A percentile compares a stretch with the other conserved stretches of the same genome.
These are phyloP conservation scores for Drosophila gaucha DNA, from an alignment of 2,888 invertebrate species.

Conservation along the genomic window DNA sequence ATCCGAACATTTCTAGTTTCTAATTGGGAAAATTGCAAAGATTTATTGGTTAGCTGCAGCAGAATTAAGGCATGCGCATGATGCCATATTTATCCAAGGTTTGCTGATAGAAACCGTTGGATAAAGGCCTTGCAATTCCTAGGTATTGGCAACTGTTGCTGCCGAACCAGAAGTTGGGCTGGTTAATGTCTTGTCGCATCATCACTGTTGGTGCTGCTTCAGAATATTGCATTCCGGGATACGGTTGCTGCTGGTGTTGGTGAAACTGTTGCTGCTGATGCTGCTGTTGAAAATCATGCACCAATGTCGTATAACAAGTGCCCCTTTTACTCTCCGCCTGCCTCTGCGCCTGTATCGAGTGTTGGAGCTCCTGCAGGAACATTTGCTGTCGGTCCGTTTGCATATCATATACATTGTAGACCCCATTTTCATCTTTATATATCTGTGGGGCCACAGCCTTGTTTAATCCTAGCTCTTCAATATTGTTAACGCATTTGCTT, in stretches of 20 bases:
- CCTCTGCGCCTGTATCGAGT: not conserved
- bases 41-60: too few species aligned
- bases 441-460: not conserved
- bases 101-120: slow-evolving; percentile 38
- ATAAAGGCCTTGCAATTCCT: too few species aligned
- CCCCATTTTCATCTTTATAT: too few species aligned
- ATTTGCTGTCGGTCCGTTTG: not conserved
- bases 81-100: slow-evolving; percentile 47
- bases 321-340: not conserved
- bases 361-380: not conserved
- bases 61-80: slow-evolving; percentile 22
- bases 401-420: too few species aligned
- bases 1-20: slow-evolving; percentile 32
- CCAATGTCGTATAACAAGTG: not conserved
- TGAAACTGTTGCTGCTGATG: not conserved
- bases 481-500: not conserved
- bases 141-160: too few species aligned
- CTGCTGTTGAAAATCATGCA: not conserved
- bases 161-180: too few species aligned
- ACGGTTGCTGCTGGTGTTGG: not conserved
- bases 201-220: not conserved
- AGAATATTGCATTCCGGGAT: not conserved
- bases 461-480: not conserved
- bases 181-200: not conserved
- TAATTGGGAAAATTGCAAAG: not conserved